Conservation (phyloP, 2,797 vertebrate genomes). For the Onychomys leucogaster region DNA sequence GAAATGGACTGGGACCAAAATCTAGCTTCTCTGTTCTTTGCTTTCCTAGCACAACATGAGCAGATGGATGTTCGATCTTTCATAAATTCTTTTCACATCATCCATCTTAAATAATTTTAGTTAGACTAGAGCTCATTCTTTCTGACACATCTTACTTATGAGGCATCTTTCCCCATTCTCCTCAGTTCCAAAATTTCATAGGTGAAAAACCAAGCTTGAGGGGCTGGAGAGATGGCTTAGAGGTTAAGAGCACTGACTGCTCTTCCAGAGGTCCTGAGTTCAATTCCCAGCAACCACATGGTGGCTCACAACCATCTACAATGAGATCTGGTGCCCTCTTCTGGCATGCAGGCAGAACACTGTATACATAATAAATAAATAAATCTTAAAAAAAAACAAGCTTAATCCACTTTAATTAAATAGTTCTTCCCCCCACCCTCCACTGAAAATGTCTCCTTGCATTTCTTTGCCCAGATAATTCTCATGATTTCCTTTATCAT, state of each 20-base stretch:
- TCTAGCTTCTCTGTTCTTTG: background rate
- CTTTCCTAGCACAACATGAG: conserved; percentile 20
- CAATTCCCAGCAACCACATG: too few species aligned
- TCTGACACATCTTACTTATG: background rate
- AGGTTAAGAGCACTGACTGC: too few species aligned
- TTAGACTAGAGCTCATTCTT: conserved; percentile 5
- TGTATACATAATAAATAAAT: too few species aligned
- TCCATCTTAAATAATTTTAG: conserved; percentile 1
- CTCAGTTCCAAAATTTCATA: conserved; percentile 24
- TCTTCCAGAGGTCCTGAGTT: too few species aligned
- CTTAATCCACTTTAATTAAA: background rate
- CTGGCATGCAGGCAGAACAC: too few species aligned
- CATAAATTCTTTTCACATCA: background rate
- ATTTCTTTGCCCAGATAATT: background rate
- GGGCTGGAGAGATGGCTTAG: too few species aligned
- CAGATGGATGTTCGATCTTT: background rate
- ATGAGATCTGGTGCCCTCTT: too few species aligned
- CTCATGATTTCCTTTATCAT: background rate
- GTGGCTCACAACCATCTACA: too few species aligned
- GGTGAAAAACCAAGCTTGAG: background rate
- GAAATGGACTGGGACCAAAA: conserved; percentile 66
- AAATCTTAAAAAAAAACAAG: too few species aligned
- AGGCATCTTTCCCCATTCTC: background rate
- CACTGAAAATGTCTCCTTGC: background rate
- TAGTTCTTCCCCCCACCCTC: background rate